Conservation (phyloP, 2,888 invertebrate species). For the Cantharis rufa region DNA sequence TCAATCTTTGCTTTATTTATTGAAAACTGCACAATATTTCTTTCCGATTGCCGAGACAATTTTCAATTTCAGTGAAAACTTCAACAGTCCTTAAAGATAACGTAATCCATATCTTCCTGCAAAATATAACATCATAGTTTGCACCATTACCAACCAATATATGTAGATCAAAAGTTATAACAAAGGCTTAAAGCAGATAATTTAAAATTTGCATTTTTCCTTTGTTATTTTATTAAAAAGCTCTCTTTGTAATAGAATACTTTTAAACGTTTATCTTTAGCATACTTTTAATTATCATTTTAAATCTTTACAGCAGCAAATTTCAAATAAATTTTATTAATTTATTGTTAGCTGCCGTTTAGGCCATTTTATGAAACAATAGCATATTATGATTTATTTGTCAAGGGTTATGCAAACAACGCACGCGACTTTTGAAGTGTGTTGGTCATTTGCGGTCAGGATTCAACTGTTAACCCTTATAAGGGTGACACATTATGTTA, state of each 20-base stretch:
- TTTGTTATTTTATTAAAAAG: neutral
- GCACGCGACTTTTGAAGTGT: slow-evolving; percentile 19
- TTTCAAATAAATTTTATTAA: neutral
- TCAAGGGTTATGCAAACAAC: slow-evolving; percentile 6
- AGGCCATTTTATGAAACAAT: neutral
- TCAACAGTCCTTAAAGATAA: too few species aligned
- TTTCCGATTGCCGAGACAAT: too few species aligned
- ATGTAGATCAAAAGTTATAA: neutral
- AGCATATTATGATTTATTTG: slow-evolving; percentile 20
- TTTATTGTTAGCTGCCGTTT: neutral
- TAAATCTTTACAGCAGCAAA: neutral
- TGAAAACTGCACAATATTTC: too few species aligned
- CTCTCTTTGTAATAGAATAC: neutral
- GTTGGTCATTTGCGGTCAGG: slow-evolving; percentile 30
- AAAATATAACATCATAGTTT: too few species aligned
- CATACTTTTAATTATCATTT: neutral
- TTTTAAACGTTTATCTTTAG: neutral
- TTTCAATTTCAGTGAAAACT: too few species aligned
- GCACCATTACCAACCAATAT: neutral
- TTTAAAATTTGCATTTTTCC: neutral
- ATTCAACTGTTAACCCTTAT: neutral
- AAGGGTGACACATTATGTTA: slow-evolving; percentile 6
- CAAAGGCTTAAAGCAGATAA: neutral
- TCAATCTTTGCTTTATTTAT: too few species aligned
- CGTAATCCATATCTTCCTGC: too few species aligned